Base-by-base conservation (phyloP, 2,888 invertebrate species). In the Hirtodrosophila duncani region DNA sequence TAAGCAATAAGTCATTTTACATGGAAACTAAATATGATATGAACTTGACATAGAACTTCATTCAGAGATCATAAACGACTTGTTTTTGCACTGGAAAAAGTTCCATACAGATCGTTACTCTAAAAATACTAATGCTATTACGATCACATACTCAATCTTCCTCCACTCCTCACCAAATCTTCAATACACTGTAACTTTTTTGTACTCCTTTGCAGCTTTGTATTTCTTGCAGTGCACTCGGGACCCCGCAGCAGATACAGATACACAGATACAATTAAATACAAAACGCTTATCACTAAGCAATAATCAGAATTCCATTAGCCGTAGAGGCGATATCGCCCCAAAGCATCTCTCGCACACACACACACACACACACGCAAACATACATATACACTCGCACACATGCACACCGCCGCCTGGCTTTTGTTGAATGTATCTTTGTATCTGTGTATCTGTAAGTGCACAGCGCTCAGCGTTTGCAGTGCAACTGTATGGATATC, bases 261-360 rank as follows among this genome's bases (percentile, higher is more conserved):
- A 84, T 83, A 83, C 72, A 83, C 67, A 83, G 82, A 84, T 83
- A 84, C 84, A 84, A 83, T 84, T 83, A 84, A 81, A 83, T 81
- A 81, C 79, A 84, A 82, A 78, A 72, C 78, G 80, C 81, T 84
- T 84, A 84, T 84, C 84, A 72, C 78, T 75, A 78, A 81, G 75
- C 82, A 84, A 84, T 84, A 83, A 84, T 84, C 84, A 82, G 84
- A 84, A 84, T 84, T 84, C 84, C 84, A 84, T 84, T 84, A 84
- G 84, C 84, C 81, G 83, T 83, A 79, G 77, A 77, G 68, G 68
- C 68, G 78, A 74, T 77, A 77, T 77, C 77, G 64, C 68, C 50
- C 61, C 66, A 65, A 77, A 80, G 78, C 77, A 77, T 77, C 77
- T 68, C 60, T 53, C 52, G 45, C 65, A 57, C 68, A 65, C 63